Conservation (phyloP, 2,797 vertebrate species). For the Paratrypauchen microcephalus region DNA sequence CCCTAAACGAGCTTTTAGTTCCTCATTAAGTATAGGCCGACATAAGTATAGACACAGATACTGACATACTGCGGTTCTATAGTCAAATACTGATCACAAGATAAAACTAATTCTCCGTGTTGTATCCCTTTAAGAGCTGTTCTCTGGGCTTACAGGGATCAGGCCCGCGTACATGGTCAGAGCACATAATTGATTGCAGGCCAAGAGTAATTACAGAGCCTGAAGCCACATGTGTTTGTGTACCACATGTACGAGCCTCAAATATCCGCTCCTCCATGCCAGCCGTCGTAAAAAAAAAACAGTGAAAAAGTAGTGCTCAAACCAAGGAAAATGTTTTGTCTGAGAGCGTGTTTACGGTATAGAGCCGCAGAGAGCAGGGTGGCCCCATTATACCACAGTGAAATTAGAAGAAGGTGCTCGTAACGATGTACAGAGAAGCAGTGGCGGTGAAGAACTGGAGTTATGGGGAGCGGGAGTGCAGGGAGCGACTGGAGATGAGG, state of each 20-base stretch:
- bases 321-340: conserved; percentile 1
- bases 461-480: conserved; percentile 12
- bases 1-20: neutral
- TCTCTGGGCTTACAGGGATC: neutral
- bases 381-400: neutral
- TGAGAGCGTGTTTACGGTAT: conserved; percentile 14
- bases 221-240: conserved; percentile 63
- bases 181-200: conserved; percentile 76
- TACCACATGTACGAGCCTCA: conserved; percentile 37
- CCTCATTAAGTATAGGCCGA: neutral
- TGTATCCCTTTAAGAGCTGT: conserved; percentile 24
- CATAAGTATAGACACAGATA: neutral
- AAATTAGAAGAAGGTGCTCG: conserved; percentile 34
- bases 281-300: conserved; percentile 7
- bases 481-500: conserved; percentile 14
- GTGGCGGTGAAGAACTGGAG: conserved; percentile 3
- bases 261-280: conserved; percentile 21
- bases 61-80: neutral
- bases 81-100: neutral
- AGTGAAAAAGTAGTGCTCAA: neutral
- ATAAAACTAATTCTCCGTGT: neutral
- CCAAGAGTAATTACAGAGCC: conserved; percentile 63
- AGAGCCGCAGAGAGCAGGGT: conserved; percentile 18
- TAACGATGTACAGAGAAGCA: conserved; percentile 6
- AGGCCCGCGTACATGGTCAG: conserved; percentile 38